Conservation (phyloP, 1,140 invertebrate genomes). For the Bombus impatiens region DNA sequence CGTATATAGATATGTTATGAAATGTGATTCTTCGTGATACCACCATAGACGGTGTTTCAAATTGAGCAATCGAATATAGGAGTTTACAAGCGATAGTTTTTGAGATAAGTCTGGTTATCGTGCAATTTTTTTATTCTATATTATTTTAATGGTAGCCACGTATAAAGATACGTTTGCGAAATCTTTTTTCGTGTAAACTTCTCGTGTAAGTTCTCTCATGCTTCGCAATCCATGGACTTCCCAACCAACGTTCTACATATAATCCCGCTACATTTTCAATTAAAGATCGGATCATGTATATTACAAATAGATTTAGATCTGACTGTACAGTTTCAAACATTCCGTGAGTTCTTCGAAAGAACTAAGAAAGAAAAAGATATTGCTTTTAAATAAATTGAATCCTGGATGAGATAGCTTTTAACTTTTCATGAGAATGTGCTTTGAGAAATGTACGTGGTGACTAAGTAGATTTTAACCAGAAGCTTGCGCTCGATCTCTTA, state of each 20-base stretch:
- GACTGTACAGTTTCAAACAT: neutral
- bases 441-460: no score
- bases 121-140: neutral
- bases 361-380: neutral
- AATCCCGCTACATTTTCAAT: neutral
- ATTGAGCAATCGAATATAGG: neutral
- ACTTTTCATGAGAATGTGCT: no score
- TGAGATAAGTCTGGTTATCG: neutral
- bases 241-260: neutral
- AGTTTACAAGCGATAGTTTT: neutral
- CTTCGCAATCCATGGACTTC: neutral
- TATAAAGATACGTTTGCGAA: neutral
- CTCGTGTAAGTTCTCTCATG: neutral
- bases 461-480: no score
- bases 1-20: neutral
- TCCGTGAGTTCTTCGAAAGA: neutral
- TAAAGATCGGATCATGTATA: neutral
- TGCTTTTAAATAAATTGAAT: neutral
- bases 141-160: neutral
- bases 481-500: no score
- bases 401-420: no score
- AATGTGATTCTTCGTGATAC: neutral
- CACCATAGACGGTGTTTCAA: neutral
- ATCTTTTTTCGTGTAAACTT: neutral
- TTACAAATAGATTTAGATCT: neutral